A percentile compares a stretch with the other conserved stretches of the same genome.
These are phyloP conservation scores for Meganola albula DNA, from an alignment of 2,888 invertebrate genomes.

Conservation along the genomic window DNA sequence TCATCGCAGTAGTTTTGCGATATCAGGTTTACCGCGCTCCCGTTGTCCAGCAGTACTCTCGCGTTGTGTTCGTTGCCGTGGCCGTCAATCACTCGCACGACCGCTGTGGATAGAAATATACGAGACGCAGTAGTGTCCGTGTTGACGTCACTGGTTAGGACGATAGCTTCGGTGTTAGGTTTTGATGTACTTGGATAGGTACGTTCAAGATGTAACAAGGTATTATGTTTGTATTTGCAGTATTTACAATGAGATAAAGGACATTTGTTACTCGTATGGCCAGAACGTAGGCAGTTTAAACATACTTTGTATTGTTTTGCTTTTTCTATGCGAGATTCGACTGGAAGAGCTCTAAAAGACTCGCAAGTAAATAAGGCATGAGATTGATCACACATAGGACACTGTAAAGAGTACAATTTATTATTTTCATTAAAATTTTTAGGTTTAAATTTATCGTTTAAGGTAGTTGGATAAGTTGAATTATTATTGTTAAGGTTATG, in stretches of 20 bases:
- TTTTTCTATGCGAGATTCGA: constrained; percentile 5
- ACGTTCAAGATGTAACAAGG: constrained; percentile 17
- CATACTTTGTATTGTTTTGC: constrained; percentile 2
- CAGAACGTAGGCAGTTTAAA: constrained; percentile 8
- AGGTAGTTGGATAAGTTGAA: not conserved
- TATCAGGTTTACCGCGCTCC: constrained; percentile 20
- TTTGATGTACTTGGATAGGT: not conserved
- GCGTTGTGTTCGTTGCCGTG: constrained; percentile 7
- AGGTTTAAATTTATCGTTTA: not conserved
- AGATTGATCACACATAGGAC: constrained; percentile 4
- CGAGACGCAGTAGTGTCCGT: constrained; percentile 5
- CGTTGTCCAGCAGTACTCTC: constrained; percentile 11
- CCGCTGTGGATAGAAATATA: constrained; percentile 22
- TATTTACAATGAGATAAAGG: constrained; percentile 18
- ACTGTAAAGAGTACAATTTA: not conserved
- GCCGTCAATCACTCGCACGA: constrained; percentile 15
- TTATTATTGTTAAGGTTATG: not conserved
- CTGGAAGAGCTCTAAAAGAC: constrained; percentile 2
- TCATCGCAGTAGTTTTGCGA: constrained; percentile 15
- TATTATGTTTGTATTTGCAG: constrained; percentile 21
- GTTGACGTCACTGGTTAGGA: not conserved
- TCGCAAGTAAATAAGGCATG: constrained; percentile 4
- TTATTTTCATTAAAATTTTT: constrained; percentile 1
- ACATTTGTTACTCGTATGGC: constrained; percentile 11
- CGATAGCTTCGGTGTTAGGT: not conserved